Base-by-base conservation (phyloP, 2,113 vertebrate genomes). In the Callaeas wilsoni region DNA sequence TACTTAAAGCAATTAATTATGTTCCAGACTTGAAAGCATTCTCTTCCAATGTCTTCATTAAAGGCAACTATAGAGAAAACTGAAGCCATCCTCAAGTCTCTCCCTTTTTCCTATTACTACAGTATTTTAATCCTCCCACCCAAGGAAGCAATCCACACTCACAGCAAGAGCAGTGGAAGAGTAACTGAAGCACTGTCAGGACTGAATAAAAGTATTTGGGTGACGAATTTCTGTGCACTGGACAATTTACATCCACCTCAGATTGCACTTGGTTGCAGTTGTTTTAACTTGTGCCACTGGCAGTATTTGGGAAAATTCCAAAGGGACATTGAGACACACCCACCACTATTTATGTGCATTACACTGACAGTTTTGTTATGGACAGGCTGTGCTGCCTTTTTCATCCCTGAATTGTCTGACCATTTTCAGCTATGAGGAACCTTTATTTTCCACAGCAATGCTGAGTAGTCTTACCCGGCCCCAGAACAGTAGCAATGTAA, bases 341-440 rank as follows among this genome's bases (percentile, higher is more conserved):
- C 27, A 78, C 26, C 9, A 46, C 17, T 27, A 32, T 7, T 33
- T 44, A n/a, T 0, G 2, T 1, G 1, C 21, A 19, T 39, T 57
- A 35, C 17, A 37, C 6, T 21, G 42, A 9, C 10, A 80, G 22
- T 35, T 35, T 70, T 70, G 56, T 29, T 33, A 37, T 23, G 35
- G 55, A n/a, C 42, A 53, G 5, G 7, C 39, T 39, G 18, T 39
- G 20, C 33, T 74, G 30, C 20, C 13, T 65, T 87, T 52, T n/a
- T 35, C 35, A 67, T 11, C 18, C 21, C 55, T 33, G 49, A 88
- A 41, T 20, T 50, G 2, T 33, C 53, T 60, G 68, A 55, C 7
- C 11, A 37, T 39, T 76, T 87, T 68, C n/a, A 79, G 53, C 39
- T 29, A 27, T 15, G 26, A 75, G 33, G 35, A 85, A 33, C 17